Evolutionary conservation across 92 coral and sea anemone genomes (phyloP).

Genomic region (Porites divaricata): DNA sequence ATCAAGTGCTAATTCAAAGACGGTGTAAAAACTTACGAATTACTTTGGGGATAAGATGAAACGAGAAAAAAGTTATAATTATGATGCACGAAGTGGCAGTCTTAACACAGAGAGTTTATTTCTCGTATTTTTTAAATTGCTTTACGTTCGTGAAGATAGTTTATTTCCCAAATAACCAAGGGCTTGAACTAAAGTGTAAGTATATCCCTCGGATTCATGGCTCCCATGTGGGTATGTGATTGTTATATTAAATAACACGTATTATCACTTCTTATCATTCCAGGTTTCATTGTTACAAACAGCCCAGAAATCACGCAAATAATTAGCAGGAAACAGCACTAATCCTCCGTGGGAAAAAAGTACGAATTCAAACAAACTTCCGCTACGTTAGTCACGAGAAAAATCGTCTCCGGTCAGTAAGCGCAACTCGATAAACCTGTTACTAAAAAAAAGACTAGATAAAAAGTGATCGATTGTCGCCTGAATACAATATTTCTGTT

Average conservation of each 20-base stretch:
- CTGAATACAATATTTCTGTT: no score
- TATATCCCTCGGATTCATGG: background rate
- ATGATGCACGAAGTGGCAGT: background rate
- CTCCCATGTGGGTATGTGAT: background rate
- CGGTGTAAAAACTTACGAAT: background rate
- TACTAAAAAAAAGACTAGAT: background rate
- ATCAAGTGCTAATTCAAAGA: background rate
- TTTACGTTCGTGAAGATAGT: no score
- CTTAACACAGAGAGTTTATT: no score
- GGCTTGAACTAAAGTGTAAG: background rate
- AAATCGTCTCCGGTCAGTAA: background rate
- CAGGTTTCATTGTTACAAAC: background rate
- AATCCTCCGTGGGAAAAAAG: constrained; percentile 1
- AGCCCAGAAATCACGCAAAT: background rate
- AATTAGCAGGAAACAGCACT: background rate
- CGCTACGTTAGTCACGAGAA: background rate
- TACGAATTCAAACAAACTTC: background rate
- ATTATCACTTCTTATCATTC: background rate
- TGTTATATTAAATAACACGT: background rate
- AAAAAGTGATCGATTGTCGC: no score
- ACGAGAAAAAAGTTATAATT: no score
- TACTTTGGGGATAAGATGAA: background rate
- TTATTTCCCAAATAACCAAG: background rate
- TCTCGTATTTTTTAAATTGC: background rate
- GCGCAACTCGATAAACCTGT: background rate